A percentile compares a stretch with the other conserved stretches of the same genome.
These are phyloP conservation scores for Ephestia elutella DNA, from an alignment of 1,140 invertebrate species.

Conservation along the genomic window DNA sequence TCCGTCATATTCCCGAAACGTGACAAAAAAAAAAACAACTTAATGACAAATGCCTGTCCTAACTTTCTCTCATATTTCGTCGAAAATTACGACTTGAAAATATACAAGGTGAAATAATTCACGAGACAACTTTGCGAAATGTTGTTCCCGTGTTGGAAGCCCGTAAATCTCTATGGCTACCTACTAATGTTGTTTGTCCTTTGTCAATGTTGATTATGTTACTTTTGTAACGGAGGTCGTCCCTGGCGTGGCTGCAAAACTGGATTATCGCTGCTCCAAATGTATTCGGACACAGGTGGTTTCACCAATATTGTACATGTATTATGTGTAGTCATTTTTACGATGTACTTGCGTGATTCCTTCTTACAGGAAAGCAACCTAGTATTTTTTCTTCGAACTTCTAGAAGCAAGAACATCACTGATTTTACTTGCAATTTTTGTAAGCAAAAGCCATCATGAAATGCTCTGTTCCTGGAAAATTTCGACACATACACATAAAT, in stretches of 20 bases:
- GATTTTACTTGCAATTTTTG: too few relatives aligned
- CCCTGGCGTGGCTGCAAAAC: neutral
- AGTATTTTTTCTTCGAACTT: too few relatives aligned
- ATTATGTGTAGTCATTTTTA: too few relatives aligned
- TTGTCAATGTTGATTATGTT: conserved; percentile 30
- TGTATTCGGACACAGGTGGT: neutral
- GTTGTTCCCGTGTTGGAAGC: conserved; percentile 36
- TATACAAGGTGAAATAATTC: conserved; percentile 36
- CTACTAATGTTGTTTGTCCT: conserved; percentile 33
- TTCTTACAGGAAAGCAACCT: too few relatives aligned
- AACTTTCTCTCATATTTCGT: conserved; percentile 9
- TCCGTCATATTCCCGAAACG: too few relatives aligned
- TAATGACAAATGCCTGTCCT: conserved; percentile 3
- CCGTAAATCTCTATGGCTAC: conserved; percentile 41
- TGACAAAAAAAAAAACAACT: too few relatives aligned
- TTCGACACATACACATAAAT: too few relatives aligned
- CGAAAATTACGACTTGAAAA: conserved; percentile 21
- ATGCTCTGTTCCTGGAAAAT: too few relatives aligned
- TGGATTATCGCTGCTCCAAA: neutral
- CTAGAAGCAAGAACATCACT: too few relatives aligned
- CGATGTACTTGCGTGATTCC: too few relatives aligned
- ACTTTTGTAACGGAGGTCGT: conserved; percentile 13
- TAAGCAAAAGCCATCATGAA: too few relatives aligned
- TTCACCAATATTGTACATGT: too few relatives aligned
- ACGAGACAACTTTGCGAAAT: conserved; percentile 29